Conservation (phyloP, 2,797 vertebrate genomes). For the Danionella dracula region DNA sequence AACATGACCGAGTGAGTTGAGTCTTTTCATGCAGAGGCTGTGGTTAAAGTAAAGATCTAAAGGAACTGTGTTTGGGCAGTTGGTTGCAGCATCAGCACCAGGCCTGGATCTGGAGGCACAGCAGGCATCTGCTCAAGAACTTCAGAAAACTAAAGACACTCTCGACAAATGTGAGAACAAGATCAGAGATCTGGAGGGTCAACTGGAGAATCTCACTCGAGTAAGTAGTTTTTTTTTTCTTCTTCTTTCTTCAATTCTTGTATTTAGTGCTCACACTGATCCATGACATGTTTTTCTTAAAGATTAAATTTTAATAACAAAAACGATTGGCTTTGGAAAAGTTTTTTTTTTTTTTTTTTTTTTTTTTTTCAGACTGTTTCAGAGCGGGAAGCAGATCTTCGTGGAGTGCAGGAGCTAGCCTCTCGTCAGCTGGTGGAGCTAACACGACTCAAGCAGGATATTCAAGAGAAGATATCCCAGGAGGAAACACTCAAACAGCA, state of each 20-base stretch:
- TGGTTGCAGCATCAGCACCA: constrained; percentile 73
- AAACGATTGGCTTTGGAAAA: too few species aligned
- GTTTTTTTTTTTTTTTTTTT: background rate
- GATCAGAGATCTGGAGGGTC: constrained; percentile 77
- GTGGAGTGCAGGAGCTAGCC: constrained; percentile 78
- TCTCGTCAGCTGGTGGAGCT: constrained; percentile 80
- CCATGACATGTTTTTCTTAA: too few species aligned
- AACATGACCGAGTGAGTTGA: constrained; percentile 81
- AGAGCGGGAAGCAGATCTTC: constrained; percentile 82
- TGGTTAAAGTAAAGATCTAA: background rate
- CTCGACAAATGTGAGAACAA: constrained; percentile 79
- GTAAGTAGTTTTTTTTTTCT: constrained; percentile 56
- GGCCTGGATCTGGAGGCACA: constrained; percentile 79
- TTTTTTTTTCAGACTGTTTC: constrained; percentile 64
- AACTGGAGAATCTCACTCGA: constrained; percentile 84
- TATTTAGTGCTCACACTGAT: too few species aligned
- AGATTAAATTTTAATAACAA: too few species aligned
- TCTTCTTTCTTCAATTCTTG: too few species aligned
- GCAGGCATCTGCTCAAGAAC: constrained; percentile 80
- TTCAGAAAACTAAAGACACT: constrained; percentile 79
- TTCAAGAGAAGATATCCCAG: constrained; percentile 81
- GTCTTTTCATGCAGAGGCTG: background rate
- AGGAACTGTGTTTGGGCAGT: constrained; percentile 45
- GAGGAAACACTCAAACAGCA: constrained; percentile 87
- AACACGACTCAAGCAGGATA: constrained; percentile 78